Base-by-base conservation (phyloP, 2,113 vertebrate species). In the Nesogale talazaci region DNA sequence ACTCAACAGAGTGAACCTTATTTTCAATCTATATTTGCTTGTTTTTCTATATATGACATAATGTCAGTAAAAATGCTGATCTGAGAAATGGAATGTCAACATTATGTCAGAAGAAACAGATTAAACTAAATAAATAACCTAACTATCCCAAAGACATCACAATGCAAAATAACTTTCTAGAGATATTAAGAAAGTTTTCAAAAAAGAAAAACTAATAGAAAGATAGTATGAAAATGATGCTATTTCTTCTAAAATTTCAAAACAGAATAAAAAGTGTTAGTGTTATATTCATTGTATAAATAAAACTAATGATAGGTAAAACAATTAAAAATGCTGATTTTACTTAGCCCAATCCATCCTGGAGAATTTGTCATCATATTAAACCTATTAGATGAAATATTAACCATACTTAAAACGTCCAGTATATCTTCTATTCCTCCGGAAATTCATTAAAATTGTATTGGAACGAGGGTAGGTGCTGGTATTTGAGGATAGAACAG, bases 221-320 rank as follows among this genome's bases (percentile, higher is more conserved):
- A 2, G 46, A 52, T 52, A 52, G 93, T 94, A 38, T 10, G 78
- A 84, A 93, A 46, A 75, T 61, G 82, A 59, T 11, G 4, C 16
- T 38, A n/a, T 84, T 81, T 19, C 90, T 70, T 80, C 12, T 36
- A 2, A 95, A 88, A 94, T 86, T 88, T 95, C 85, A 94, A 94
- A 74, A 63, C 3, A 20, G 57, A 91, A 0, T 36, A 4, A 3
- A 52, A 4, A 8, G 1, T 14, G 4, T 69, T 92, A 95, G 91
- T 78, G 29, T 57, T 74, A 0, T 25, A 36, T 80, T 92, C 88
- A 95, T 93, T 91, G 52, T 83, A 57, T 82, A 92, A 95, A 75
- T 82, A 63, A 19, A 46, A 1, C 69, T 80, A 34, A n/a, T 83
- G 12, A 11, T 1, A 91, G 42, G 89, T 67, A 56, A 69, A n/a